Evolutionary conservation across 2,797 vertebrate species (phyloP).

Genomic region (Columba guinea): DNA sequence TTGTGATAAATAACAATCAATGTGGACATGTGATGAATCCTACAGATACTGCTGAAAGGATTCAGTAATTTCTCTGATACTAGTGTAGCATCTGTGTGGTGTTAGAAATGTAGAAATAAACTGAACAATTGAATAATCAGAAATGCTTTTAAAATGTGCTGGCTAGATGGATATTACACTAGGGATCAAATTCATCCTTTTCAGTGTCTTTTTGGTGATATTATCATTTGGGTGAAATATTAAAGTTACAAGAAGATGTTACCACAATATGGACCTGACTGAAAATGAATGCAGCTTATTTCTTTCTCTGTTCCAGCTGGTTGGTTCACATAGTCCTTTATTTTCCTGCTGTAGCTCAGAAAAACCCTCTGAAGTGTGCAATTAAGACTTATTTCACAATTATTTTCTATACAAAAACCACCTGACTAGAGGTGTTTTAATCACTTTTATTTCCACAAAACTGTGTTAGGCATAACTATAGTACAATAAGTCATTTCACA

Average conservation of each 20-base stretch:
- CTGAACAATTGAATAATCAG: slow-evolving; percentile 7
- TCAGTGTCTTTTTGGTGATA: neutral
- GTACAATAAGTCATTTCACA: slow-evolving; percentile 44
- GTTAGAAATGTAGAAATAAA: slow-evolving; percentile 52
- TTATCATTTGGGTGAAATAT: slow-evolving; percentile 52
- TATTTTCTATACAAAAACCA: neutral
- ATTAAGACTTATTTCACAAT: slow-evolving; percentile 39
- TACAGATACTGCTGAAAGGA: slow-evolving; percentile 32
- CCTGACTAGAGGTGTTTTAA: neutral
- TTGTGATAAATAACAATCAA: neutral
- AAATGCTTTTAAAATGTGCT: slow-evolving; percentile 48
- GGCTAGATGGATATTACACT: slow-evolving; percentile 12
- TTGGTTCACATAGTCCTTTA: slow-evolving; percentile 41
- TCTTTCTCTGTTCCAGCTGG: slow-evolving; percentile 52
- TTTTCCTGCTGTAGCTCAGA: slow-evolving; percentile 15
- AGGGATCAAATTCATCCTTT: slow-evolving; percentile 55
- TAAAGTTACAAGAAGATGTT: slow-evolving; percentile 36
- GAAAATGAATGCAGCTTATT: slow-evolving; percentile 66
- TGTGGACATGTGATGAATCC: slow-evolving; percentile 10
- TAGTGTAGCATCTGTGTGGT: neutral
- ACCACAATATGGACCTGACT: slow-evolving; percentile 26
- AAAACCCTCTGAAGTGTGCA: slow-evolving; percentile 23
- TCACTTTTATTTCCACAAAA: slow-evolving; percentile 44
- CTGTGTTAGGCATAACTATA: slow-evolving; percentile 27
- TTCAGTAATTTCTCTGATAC: slow-evolving; percentile 36